phyloP scores from a whole-genome alignment of 2,797 vertebrate species.

The Takifugu ocellatus region DNA sequence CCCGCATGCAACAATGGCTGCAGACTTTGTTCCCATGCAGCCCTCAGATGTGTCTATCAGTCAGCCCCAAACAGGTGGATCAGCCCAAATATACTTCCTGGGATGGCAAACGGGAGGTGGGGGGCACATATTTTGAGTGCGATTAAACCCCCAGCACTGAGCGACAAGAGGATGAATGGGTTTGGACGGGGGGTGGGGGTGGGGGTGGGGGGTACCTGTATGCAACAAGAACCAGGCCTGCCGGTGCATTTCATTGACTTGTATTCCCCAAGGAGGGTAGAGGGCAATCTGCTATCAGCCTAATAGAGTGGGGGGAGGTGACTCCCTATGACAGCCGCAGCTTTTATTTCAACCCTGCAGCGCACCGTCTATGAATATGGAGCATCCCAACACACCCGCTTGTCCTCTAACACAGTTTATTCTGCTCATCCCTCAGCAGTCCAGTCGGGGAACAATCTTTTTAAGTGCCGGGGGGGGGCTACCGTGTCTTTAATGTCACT shows the following conservation, averaged over 20 bases:
- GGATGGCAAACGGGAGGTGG: constrained; percentile 49
- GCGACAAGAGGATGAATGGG: constrained; percentile 17
- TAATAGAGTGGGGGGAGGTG: constrained; percentile 55
- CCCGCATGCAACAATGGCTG: constrained; percentile 67
- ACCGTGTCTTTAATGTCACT: constrained; percentile 57
- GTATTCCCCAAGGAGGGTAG: constrained; percentile 39
- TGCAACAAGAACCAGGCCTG: constrained; percentile 19
- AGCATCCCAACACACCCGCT: constrained; percentile 48
- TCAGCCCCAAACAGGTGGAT: constrained; percentile 70
- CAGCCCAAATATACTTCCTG: constrained; percentile 66
- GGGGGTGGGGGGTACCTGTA: constrained; percentile 5
- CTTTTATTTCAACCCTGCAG: constrained; percentile 54
- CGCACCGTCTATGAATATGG: constrained; percentile 63
- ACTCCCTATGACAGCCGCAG: constrained; percentile 27
- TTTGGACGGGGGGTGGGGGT: neutral
- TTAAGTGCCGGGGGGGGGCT: constrained; percentile 56
- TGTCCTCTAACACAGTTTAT: constrained; percentile 57
- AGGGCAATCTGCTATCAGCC: constrained; percentile 57
- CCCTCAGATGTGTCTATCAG: constrained; percentile 81
- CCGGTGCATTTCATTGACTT: constrained; percentile 51
- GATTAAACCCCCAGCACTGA: constrained; percentile 49
- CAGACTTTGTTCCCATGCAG: constrained; percentile 65
- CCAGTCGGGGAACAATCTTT: constrained; percentile 54
- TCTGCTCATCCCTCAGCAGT: constrained; percentile 39
- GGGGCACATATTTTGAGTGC: constrained; percentile 49